A percentile compares a stretch with the other conserved stretches of the same genome.
phyloP scores from a whole-genome alignment of 2,797 vertebrate species.

The Cuculus canorus region DNA sequence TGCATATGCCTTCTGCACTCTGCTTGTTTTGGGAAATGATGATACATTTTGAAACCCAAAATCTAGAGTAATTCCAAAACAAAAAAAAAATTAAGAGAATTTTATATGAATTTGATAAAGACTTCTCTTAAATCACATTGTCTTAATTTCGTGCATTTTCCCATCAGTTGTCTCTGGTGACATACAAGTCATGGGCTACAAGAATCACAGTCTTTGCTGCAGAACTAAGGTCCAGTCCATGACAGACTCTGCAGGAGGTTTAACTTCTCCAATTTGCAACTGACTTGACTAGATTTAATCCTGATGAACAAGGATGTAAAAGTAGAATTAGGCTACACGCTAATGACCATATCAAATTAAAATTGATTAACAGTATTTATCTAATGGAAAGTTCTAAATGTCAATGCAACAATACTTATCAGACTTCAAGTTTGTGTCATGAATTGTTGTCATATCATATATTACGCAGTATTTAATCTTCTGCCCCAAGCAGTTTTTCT shows the following conservation, averaged over 20 bases:
- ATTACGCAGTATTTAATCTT: neutral
- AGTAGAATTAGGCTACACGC: neutral
- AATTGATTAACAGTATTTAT: slow-evolving; percentile 4
- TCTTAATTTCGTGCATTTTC: neutral
- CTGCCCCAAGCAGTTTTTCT: neutral
- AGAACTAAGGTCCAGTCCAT: neutral
- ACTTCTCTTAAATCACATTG: neutral
- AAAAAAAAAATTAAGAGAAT: neutral
- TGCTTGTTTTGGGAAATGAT: neutral
- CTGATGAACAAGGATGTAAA: neutral
- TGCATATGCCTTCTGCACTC: neutral
- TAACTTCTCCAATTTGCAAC: neutral
- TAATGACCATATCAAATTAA: neutral
- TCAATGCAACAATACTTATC: neutral
- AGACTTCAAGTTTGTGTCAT: neutral
- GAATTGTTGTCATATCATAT: neutral
- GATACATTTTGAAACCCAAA: neutral
- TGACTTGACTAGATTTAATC: neutral
- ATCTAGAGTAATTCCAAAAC: neutral
- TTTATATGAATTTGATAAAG: neutral
- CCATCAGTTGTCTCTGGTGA: neutral
- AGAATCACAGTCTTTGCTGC: neutral
- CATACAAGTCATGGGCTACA: neutral
- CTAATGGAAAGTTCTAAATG: neutral
- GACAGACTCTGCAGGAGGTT: neutral